Percentiles rank a stretch among this genome's conserved stretches.
These are phyloP conservation scores for Percopsis omiscomaycus DNA, from an alignment of 2,797 vertebrate genomes.

Conservation along the genomic window DNA sequence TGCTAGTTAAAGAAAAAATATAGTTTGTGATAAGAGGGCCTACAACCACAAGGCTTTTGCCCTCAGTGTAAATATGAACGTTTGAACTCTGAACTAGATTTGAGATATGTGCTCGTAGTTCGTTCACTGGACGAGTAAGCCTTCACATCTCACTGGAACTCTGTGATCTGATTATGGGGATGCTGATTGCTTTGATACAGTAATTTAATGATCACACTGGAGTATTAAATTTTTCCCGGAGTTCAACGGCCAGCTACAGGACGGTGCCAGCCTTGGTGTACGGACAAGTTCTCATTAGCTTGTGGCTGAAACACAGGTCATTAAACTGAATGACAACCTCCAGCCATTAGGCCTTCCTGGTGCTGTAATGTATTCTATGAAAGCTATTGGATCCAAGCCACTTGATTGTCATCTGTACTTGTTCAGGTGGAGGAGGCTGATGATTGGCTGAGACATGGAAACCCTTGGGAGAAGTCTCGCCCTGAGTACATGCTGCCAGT, in stretches of 20 bases:
- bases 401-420: slow-evolving; percentile 5
- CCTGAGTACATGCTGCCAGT: slow-evolving; percentile 96
- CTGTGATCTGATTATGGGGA: neutral
- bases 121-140: slow-evolving; percentile 21
- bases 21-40: slow-evolving; percentile 39
- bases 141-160: neutral
- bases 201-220: too few relatives aligned
- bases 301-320: too few relatives aligned
- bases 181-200: too few relatives aligned
- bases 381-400: neutral
- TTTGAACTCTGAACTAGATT: slow-evolving; percentile 39
- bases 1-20: slow-evolving; percentile 8
- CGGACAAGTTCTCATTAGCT: too few relatives aligned
- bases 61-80: slow-evolving; percentile 60
- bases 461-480: slow-evolving; percentile 97
- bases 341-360: neutral
- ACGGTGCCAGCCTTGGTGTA: too few relatives aligned
- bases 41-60: slow-evolving; percentile 35
- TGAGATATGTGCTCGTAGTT: neutral
- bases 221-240: too few relatives aligned
- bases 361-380: neutral
- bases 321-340: neutral
- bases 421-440: slow-evolving; percentile 92
- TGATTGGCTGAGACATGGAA: slow-evolving; percentile 94
- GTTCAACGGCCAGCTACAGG: too few relatives aligned